phyloP scores from a whole-genome alignment of 2,113 vertebrate species.

The Stegostoma tigrinum region DNA sequence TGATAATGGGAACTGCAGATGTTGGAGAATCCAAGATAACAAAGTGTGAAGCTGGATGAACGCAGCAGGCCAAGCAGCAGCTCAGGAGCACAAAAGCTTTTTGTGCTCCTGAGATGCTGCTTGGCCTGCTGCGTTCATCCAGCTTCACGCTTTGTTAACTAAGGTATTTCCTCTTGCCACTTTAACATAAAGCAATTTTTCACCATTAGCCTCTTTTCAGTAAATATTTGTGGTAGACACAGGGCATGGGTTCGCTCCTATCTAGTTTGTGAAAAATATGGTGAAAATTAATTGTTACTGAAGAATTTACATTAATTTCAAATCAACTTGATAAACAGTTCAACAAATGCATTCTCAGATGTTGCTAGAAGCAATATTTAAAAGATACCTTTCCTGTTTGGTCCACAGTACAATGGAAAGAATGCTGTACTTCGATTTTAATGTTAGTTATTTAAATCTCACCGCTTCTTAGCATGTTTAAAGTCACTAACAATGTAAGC shows the following conservation, averaged over 20 bases:
- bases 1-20: too few species aligned
- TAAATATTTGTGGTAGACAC: neutral
- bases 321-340: neutral
- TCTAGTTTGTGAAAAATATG: neutral
- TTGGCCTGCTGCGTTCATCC: too few species aligned
- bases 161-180: neutral
- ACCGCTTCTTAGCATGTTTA: neutral
- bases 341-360: neutral
- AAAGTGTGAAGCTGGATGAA: too few species aligned
- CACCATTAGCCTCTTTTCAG: neutral
- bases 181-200: neutral
- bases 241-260: neutral
- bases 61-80: too few species aligned
- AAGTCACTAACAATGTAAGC: neutral
- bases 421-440: neutral
- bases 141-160: too few species aligned
- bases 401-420: too few species aligned
- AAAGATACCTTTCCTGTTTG: neutral
- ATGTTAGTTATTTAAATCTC: neutral
- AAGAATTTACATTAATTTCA: neutral
- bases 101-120: too few species aligned
- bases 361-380: neutral
- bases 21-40: too few species aligned
- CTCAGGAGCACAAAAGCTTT: too few species aligned
- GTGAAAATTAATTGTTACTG: neutral